These are phyloP conservation scores for Oopsacas minuta DNA, from an alignment of 37 sponge, comb jelly and placozoan genomes.

Conservation along the genomic window DNA sequence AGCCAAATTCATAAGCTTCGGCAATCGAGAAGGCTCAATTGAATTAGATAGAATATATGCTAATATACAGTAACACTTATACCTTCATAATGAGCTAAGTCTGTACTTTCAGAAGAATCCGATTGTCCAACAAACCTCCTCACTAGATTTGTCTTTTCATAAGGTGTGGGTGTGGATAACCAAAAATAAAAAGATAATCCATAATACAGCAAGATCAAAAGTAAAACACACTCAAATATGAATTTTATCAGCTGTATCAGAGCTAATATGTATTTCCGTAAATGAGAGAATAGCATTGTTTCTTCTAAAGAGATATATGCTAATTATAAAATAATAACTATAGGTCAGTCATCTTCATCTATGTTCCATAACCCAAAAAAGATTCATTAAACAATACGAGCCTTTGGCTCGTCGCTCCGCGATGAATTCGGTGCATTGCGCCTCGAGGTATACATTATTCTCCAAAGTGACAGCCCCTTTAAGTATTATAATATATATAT, in stretches of 20 bases:
- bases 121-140: not conserved
- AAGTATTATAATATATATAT: not conserved
- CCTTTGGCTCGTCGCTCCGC: too few species aligned
- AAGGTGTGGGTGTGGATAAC: not conserved
- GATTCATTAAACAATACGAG: too few species aligned
- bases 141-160: not conserved
- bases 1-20: not conserved
- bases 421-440: too few species aligned
- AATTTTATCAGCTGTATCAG: not conserved
- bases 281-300: not conserved
- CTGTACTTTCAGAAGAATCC: not conserved
- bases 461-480: not conserved
- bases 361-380: too few species aligned
- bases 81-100: not conserved
- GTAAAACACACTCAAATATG: not conserved
- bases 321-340: too few species aligned
- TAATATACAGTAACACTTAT: too few species aligned
- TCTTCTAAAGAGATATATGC: too few species aligned
- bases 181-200: not conserved
- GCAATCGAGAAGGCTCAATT: too few species aligned
- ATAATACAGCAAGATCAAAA: not conserved
- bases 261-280: not conserved
- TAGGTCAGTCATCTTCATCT: too few species aligned
- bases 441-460: not conserved
- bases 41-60: too few species aligned